Evolutionary conservation across 2,888 invertebrate species (phyloP), one percentile per base, ranked within the genome.

Genomic region (Tetragnatha montana): DNA sequence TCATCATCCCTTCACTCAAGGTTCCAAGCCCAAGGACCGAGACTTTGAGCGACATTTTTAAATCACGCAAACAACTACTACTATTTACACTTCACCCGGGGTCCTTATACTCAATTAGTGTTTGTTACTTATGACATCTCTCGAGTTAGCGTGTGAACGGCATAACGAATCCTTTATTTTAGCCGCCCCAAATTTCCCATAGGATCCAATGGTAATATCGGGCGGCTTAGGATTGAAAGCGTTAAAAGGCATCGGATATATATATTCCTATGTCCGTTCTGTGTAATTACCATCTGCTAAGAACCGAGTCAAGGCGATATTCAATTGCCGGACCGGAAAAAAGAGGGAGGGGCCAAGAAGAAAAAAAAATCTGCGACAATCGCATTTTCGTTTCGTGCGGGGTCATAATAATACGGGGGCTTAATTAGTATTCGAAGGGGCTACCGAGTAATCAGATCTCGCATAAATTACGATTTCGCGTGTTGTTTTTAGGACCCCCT

Each of bases 391-490:
- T 74, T 47, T n/a, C 74, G 80, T 79, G 73, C 79, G 60, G 68
- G 14, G 68, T 79, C 79, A 83, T 83, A 82, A 88, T 88, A 83
- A 83, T 68, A 76, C 50, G 71, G 19, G 8, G 19, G 8, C 82
- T 70, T 79, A 73, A 82, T 88, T 68, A 88, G 82, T 79, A 83
- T 88, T 78, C 82, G 50, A 12, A 35, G 6, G 73, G 47, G 21
- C 19, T 8, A 21, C 50, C 12, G 50, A 71, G 71, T 73, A 88
- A 78, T 73, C 78, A 60, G 73, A 88, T 83, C 49, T 79, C 68
- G 78, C 83, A 88, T 88, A 88, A 88, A 88, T 88, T 78, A 83
- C 73, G 73, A 19, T 88, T 79, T 88, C 10, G 88, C 88, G 88
- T 88, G 88, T 82, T 69, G 12, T 49, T 60, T 14, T 10, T 0